Percentiles rank a stretch among this genome's conserved stretches.
These are phyloP conservation scores for Sceloporus tristichus DNA, from an alignment of 2,113 vertebrate species.

Conservation along the genomic window DNA sequence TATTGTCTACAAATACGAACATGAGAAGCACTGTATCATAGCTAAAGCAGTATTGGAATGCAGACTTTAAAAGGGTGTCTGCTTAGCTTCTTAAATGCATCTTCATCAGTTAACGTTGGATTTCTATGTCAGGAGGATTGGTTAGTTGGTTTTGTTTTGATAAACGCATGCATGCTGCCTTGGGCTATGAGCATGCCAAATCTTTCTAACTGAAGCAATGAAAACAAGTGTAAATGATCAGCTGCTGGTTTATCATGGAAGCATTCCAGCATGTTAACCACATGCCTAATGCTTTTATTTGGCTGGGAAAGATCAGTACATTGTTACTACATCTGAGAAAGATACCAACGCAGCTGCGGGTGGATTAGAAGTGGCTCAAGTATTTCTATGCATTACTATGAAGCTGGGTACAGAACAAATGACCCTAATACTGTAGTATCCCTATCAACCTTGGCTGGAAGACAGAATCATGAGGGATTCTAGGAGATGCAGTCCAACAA, in stretches of 20 bases:
- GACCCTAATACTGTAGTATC: neutral
- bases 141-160: neutral
- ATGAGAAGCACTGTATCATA: constrained; percentile 1
- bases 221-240: neutral
- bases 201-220: neutral
- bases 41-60: neutral
- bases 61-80: neutral
- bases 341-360: neutral
- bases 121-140: neutral
- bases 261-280: neutral
- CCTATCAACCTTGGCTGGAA: neutral
- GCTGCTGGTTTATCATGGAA: neutral
- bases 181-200: neutral
- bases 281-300: neutral
- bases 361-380: neutral
- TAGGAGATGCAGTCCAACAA: too few relatives aligned
- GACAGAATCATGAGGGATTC: too few relatives aligned
- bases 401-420: neutral
- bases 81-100: neutral
- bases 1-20: neutral
- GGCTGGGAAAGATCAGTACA: neutral
- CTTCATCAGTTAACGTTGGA: neutral
- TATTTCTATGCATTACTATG: neutral
- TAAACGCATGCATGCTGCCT: neutral
- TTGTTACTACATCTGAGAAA: neutral